Percentiles rank a stretch among this genome's conserved stretches.
Evolutionary conservation across 2,888 invertebrate species (phyloP).

Genomic region (Caenorhabditis auriculariae): DNA sequence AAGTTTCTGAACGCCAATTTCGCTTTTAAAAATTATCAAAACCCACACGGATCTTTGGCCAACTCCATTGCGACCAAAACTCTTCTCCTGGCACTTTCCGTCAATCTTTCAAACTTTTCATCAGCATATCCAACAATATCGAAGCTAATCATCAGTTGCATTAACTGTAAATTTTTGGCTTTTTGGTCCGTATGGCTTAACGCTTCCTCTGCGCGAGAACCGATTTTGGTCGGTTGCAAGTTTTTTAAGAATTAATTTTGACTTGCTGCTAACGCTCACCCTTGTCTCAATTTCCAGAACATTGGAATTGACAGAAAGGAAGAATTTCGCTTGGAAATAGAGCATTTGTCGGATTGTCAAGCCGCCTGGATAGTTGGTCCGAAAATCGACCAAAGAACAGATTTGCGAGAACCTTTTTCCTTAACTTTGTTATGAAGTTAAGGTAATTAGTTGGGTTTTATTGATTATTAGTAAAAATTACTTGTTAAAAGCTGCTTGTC

Average conservation of each 20-base stretch:
- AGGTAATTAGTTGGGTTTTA: background rate
- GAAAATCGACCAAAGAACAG: slow-evolving; percentile 43
- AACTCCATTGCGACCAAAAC: slow-evolving; percentile 88
- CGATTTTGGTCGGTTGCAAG: slow-evolving; percentile 5
- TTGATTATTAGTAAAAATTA: slow-evolving; percentile 66
- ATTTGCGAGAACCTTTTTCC: slow-evolving; percentile 46
- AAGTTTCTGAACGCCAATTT: background rate
- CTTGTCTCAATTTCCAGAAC: slow-evolving; percentile 31
- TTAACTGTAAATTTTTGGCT: slow-evolving; percentile 59
- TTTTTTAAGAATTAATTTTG: no score
- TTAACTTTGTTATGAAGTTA: background rate
- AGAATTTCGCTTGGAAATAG: slow-evolving; percentile 40
- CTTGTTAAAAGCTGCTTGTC: slow-evolving; percentile 81
- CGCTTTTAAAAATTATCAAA: background rate
- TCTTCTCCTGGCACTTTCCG: slow-evolving; percentile 84
- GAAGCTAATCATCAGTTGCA: slow-evolving; percentile 85
- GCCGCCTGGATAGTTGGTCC: slow-evolving; percentile 22
- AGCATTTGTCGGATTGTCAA: slow-evolving; percentile 37
- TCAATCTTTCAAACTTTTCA: slow-evolving; percentile 79
- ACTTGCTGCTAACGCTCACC: slow-evolving; percentile 8
- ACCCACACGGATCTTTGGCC: slow-evolving; percentile 84
- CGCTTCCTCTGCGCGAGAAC: slow-evolving; percentile 1
- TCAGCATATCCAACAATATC: slow-evolving; percentile 84
- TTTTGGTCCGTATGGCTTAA: background rate
- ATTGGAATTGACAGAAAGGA: slow-evolving; percentile 25